A percentile compares a stretch with the other conserved stretches of the same genome.
Evolutionary conservation across 2,888 invertebrate species (phyloP).

Genomic region (Tortricodes alternella): DNA sequence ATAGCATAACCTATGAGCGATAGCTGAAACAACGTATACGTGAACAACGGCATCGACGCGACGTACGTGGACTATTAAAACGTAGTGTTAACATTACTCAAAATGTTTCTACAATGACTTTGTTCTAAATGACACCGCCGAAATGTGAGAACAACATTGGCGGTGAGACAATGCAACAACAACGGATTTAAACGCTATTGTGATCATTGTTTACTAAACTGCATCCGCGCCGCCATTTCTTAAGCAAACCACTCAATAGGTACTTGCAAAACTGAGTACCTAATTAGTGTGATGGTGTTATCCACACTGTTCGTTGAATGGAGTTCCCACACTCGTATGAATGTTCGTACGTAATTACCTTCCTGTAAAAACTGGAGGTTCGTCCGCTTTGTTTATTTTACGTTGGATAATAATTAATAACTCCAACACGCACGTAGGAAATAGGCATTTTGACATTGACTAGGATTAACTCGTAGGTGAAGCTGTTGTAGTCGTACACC

Average conservation of each 20-base stretch:
- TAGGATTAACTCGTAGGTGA: neutral
- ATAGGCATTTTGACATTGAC: neutral
- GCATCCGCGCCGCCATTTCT: constrained; percentile 27
- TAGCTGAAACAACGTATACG: constrained; percentile 3
- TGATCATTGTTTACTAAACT: constrained; percentile 29
- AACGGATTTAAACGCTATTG: constrained; percentile 28
- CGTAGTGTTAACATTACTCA: neutral
- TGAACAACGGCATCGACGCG: neutral
- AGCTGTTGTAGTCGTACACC: no score
- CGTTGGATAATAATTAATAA: constrained; percentile 6
- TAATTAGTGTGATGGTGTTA: neutral
- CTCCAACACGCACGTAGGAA: neutral
- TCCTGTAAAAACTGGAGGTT: constrained; percentile 15
- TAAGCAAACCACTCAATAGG: constrained; percentile 25
- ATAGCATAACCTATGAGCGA: constrained; percentile 13
- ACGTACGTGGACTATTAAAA: neutral
- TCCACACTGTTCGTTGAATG: neutral
- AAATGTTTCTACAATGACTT: neutral
- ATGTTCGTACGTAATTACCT: constrained; percentile 12
- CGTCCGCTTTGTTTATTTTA: constrained; percentile 19
- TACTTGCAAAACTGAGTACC: constrained; percentile 6
- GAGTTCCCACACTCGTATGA: constrained; percentile 20
- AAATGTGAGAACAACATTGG: constrained; percentile 14
- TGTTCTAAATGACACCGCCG: neutral
- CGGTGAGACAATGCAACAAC: constrained; percentile 21